These are phyloP conservation scores for Wasmannia auropunctata DNA, from an alignment of 1,140 invertebrate genomes.

Conservation along the genomic window DNA sequence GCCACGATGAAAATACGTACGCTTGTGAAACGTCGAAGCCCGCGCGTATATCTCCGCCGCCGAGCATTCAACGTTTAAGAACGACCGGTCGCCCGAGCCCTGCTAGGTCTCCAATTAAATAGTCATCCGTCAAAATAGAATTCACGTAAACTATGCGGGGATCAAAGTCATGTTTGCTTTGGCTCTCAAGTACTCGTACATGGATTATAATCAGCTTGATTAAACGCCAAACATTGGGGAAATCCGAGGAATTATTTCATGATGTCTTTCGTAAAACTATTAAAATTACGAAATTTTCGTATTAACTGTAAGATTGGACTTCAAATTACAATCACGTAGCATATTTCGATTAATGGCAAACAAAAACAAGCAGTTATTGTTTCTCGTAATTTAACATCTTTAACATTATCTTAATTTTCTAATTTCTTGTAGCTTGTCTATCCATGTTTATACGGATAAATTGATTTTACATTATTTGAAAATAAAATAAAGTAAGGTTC, in stretches of 20 bases:
- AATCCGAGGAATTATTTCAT: not conserved
- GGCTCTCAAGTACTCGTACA: not conserved
- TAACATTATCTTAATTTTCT: no score
- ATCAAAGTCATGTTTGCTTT: not conserved
- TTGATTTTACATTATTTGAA: not conserved
- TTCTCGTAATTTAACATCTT: not conserved
- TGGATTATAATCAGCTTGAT: not conserved
- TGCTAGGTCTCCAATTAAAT: conserved; percentile 11
- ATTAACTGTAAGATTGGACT: not conserved
- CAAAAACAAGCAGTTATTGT: not conserved
- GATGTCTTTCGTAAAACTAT: not conserved
- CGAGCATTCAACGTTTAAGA: not conserved
- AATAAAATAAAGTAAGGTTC: not conserved
- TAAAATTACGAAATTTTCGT: not conserved
- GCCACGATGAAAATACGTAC: conserved; percentile 40
- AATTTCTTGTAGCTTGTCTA: not conserved
- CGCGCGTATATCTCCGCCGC: not conserved
- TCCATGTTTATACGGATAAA: not conserved
- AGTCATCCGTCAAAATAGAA: conserved; percentile 17
- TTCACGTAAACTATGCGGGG: not conserved
- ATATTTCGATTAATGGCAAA: not conserved
- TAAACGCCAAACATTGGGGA: not conserved
- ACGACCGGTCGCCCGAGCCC: not conserved
- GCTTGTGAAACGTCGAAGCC: conserved; percentile 6
- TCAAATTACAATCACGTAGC: not conserved